Conservation (phyloP, 2,113 vertebrate genomes). For the Syrrhaptes paradoxus region DNA sequence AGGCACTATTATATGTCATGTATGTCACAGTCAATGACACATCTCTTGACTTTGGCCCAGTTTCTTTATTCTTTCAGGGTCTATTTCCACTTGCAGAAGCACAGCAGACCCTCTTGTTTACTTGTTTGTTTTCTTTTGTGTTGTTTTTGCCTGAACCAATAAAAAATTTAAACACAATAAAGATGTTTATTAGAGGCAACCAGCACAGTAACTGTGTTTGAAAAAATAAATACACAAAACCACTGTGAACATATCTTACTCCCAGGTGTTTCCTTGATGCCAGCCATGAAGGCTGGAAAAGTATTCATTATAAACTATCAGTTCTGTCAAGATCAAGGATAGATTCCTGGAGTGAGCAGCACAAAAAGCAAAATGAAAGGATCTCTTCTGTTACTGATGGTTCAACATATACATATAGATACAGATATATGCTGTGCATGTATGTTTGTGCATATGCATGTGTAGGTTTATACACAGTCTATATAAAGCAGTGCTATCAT, state of each 20-base stretch:
- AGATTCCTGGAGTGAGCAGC: conserved; percentile 57
- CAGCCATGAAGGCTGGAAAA: conserved; percentile 42
- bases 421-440: conserved; percentile 20
- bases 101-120: not conserved
- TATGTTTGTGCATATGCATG: conserved; percentile 41
- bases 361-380: conserved; percentile 60
- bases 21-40: not conserved
- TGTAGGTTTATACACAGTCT: conserved; percentile 28
- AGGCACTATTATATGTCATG: not conserved
- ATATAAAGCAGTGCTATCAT: conserved; percentile 16
- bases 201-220: not conserved
- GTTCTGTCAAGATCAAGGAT: conserved; percentile 64
- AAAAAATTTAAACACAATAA: conserved; percentile 51
- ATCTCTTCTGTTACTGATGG: conserved; percentile 27
- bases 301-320: conserved; percentile 65
- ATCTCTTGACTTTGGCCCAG: not conserved
- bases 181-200: conserved; percentile 50
- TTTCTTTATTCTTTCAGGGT: not conserved
- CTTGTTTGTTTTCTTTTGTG: conserved; percentile 19
- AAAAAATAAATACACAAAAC: not conserved
- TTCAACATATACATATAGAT: conserved; percentile 31
- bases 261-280: conserved; percentile 61
- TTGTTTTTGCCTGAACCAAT: conserved; percentile 7
- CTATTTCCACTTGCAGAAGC: not conserved
- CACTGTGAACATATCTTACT: conserved; percentile 38